Conservation (phyloP, 2,797 vertebrate species). For the Malurus leucopterus region DNA sequence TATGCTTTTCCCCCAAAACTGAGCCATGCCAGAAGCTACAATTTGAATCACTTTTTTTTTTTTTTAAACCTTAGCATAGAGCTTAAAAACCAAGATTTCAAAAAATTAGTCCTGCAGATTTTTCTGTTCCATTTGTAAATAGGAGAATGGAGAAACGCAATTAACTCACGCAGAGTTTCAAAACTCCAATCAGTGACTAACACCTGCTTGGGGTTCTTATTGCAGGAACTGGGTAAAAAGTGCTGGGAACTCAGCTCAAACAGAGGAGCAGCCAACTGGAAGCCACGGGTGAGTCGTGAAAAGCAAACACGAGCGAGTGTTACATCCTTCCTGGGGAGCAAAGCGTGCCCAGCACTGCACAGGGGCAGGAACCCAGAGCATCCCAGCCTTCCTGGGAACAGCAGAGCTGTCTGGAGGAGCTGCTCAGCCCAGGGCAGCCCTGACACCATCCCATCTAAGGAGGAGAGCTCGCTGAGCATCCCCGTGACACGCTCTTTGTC, state of each 20-base stretch:
- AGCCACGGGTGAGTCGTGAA: rapidly evolving
- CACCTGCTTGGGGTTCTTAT: background rate
- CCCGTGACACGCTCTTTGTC: background rate
- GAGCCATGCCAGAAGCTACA: background rate
- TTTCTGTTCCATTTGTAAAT: background rate
- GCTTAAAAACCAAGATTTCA: background rate
- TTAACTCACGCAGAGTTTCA: background rate
- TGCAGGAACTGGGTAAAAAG: background rate
- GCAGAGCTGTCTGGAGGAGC: background rate
- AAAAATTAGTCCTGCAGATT: background rate
- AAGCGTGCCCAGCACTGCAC: rapidly evolving
- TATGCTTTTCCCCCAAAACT: rapidly evolving
- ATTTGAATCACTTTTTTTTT: background rate
- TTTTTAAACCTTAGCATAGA: background rate
- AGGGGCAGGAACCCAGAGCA: background rate
- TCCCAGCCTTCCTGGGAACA: background rate
- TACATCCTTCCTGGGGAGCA: background rate
- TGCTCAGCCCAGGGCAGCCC: background rate
- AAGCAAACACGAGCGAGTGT: rapidly evolving
- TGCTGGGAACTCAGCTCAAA: background rate
- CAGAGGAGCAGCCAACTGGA: background rate
- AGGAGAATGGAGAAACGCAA: background rate
- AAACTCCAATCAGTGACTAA: background rate
- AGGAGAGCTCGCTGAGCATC: background rate
- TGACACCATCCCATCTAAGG: rapidly evolving